Evolutionary conservation across 1,140 invertebrate genomes (phyloP), one percentile per base, ranked within the genome.

Genomic region (Drosophila equinoxialis): DNA sequence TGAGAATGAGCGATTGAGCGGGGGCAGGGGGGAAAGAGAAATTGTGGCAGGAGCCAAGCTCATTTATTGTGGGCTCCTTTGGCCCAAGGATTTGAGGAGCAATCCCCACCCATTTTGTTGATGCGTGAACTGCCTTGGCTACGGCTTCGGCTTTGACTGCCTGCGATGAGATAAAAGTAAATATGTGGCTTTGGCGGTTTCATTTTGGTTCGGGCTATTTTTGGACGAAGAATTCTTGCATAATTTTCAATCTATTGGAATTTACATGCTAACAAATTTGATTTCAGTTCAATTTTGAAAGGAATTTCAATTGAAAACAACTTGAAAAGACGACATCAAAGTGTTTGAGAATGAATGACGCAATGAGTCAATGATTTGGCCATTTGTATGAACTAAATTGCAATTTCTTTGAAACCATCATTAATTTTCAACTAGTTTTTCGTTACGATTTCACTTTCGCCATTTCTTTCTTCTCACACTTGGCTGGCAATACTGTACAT

Each of bases 131-230:
- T 70, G 57, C 66, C 61, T 65, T 58, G 45, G 42, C 45, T 57
- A 48, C 42, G 37, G 64, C 71, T 74, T 70, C 69, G 80, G 81
- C 77, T 78, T 77, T 84, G 81, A 74, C 77, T 87, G 74, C 75
- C 74, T 64, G 41, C 42, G 63, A 61, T 73, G 77, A 84, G 84
- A 89, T 89, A 89, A 89, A 89, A 89, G 85, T 89, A 89, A 89
- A 89, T 89, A 89, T 84, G 84, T 89, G 80, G 84, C 80, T 73
- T 75, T 79, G 84, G 77, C 62, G 77, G 79, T 74, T 73, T 67
- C 74, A 77, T 85, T 80, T 84, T 61, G 51, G 57, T 54, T 42
- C 42, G 13, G 42, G 41, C 48, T 26, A 61, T 51, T 61, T 37
- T 61, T 54, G 66, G 68, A 58, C 59, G 57, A 37, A 59, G 74